Conservation (phyloP, 2,888 invertebrate species). For the Epirrita christyi region DNA sequence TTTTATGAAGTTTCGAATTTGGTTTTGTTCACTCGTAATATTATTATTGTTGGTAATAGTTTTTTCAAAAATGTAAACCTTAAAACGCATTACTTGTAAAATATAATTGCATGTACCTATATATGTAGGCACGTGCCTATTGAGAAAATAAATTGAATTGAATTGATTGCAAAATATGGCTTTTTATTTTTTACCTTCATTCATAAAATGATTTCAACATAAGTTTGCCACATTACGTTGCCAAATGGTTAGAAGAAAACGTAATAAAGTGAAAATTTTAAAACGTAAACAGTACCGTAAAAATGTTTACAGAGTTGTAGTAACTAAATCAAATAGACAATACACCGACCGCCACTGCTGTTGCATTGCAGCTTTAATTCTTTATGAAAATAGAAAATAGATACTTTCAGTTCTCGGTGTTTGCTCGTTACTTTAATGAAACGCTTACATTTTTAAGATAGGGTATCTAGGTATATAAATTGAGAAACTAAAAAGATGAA, state of each 20-base stretch:
- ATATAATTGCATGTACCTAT: no score
- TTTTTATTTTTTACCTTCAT: no score
- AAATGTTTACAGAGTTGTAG: slow-evolving; percentile 28
- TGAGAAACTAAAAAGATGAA: slow-evolving; percentile 7
- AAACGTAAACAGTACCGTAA: slow-evolving; percentile 25
- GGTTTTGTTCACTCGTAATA: no score
- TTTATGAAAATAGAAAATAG: slow-evolving; percentile 34
- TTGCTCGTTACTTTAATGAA: slow-evolving; percentile 22
- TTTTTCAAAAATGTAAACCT: no score
- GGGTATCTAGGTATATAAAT: slow-evolving; percentile 14
- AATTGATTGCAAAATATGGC: no score
- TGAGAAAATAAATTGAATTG: no score
- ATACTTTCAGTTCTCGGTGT: slow-evolving; percentile 22
- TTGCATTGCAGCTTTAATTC: slow-evolving; percentile 33
- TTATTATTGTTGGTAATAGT: no score
- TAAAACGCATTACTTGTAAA: no score
- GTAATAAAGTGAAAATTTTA: slow-evolving; percentile 25
- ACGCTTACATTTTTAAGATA: slow-evolving; percentile 13
- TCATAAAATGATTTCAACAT: neutral
- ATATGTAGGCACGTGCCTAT: no score
- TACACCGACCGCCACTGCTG: slow-evolving; percentile 25
- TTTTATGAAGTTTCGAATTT: no score
- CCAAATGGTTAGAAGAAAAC: neutral
- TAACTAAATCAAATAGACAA: slow-evolving; percentile 40
- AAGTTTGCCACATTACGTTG: neutral